Evolutionary conservation across 2,797 vertebrate species (phyloP).

Genomic region (Lutra lutra): DNA sequence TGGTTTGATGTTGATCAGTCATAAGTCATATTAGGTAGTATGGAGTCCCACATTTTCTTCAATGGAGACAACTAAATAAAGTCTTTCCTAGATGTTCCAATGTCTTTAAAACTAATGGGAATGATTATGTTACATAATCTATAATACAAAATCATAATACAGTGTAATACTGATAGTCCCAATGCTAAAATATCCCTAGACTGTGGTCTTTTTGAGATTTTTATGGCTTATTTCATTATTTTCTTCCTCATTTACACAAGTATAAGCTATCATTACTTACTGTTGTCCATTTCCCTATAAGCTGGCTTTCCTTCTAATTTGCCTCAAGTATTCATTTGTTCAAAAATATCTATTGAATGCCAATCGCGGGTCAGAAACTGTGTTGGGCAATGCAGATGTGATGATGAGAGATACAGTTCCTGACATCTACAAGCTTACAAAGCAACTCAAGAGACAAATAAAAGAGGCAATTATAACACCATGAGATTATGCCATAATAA

Average conservation of each 20-base stretch:
- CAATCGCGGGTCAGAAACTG: neutral
- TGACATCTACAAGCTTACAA: neutral
- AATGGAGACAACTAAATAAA: neutral
- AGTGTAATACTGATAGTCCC: neutral
- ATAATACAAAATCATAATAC: neutral
- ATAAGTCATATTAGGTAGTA: neutral
- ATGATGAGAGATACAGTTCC: neutral
- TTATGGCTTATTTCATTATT: slow-evolving; percentile 7
- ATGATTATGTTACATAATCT: neutral
- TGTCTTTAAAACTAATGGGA: slow-evolving; percentile 12
- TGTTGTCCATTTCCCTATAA: neutral
- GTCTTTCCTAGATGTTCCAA: slow-evolving; percentile 5
- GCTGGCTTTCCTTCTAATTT: slow-evolving; percentile 1
- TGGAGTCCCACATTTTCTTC: neutral
- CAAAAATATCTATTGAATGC: neutral
- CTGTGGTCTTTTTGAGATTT: neutral
- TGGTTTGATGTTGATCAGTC: neutral
- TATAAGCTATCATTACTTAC: neutral
- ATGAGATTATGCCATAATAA: neutral
- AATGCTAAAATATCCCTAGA: neutral
- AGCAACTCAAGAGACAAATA: neutral
- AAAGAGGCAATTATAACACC: slow-evolving; percentile 24
- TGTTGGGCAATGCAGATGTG: neutral
- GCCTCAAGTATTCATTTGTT: slow-evolving; percentile 2
- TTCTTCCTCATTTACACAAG: neutral